Base-by-base conservation (phyloP, 2,113 vertebrate species). In the Podiceps cristatus region DNA sequence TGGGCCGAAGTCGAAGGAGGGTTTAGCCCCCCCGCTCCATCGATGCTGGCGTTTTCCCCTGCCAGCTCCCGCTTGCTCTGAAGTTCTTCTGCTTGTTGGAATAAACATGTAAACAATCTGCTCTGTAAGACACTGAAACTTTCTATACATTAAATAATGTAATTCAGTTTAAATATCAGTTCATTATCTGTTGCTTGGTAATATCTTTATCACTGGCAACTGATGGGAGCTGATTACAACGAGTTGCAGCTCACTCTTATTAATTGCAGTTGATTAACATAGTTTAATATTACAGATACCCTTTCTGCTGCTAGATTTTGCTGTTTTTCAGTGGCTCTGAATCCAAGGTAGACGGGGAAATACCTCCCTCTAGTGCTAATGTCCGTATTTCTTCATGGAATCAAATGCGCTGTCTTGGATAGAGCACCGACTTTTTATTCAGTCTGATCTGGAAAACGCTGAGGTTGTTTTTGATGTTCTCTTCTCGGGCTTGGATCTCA, bases 321-420 rank as follows among this genome's bases (percentile, higher is more conserved):
- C 58, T 12, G 28, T 0, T 40, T 60, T 47, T 55, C 53, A 33
- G 64, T 2, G 3, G 42, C 59, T 49, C 76, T 3, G 28, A 10
- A 45, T 5, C 25, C n/a, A 2, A 1, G 56, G 77, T 90, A 74
- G 1, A 2, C 4, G 93, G 42, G 85, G 88, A 72, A 85, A 97
- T n/a, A 33, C 47, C 67, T 96, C 97, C 94, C 97, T 94, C 97
- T 98, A 97, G 97, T 33, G 97, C 95, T 53, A 16, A 20, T 0
- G 3, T 1, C 74, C 2, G 1, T 7, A 1, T 8, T 67, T 14
- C 31, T 50, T 15, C 27, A n/a, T 11, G 78, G n/a, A 29, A 31
- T 9, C 4, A 0, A 0, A 3, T 0, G 3, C 1, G 0, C 20
- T 1, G 1, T 0, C 27, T 50, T 14, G 16, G 83, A 4, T 3